A percentile compares a stretch with the other conserved stretches of the same genome.
Evolutionary conservation across 1,140 invertebrate species (phyloP).

Genomic region (Drosophila nebulosa): DNA sequence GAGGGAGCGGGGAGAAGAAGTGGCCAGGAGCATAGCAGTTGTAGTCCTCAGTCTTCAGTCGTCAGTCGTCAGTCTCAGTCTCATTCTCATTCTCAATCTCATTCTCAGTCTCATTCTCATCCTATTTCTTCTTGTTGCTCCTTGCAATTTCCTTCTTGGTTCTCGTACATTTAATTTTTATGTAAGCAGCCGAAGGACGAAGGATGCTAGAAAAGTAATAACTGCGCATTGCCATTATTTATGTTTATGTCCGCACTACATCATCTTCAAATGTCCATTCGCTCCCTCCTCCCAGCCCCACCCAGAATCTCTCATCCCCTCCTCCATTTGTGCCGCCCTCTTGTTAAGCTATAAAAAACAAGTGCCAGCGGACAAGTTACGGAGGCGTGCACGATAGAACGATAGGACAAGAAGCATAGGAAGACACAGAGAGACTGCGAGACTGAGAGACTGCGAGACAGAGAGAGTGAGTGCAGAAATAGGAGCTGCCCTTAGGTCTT

Average conservation of each 20-base stretch:
- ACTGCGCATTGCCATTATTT: slow-evolving; percentile 77
- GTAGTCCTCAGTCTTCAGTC: no score
- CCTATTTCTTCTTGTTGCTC: slow-evolving; percentile 2
- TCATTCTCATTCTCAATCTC: no score
- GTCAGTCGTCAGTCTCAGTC: no score
- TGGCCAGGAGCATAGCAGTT: neutral
- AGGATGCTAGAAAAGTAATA: slow-evolving; percentile 62
- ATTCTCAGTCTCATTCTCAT: neutral
- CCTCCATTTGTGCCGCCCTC: neutral
- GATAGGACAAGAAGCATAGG: neutral
- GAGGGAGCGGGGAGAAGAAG: neutral
- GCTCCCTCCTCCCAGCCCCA: neutral
- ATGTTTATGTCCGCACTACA: slow-evolving; percentile 77
- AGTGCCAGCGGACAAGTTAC: slow-evolving; percentile 57
- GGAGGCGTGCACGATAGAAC: neutral
- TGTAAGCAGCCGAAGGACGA: slow-evolving; percentile 59
- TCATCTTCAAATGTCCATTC: slow-evolving; percentile 72
- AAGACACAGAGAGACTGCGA: neutral
- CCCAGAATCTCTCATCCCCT: no score
- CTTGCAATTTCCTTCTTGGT: neutral
- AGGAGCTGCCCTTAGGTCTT: slow-evolving; percentile 22
- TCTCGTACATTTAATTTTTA: slow-evolving; percentile 69
- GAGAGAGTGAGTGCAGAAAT: neutral
- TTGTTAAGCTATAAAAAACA: slow-evolving; percentile 65
- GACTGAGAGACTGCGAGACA: slow-evolving; percentile 1